Base-by-base conservation (phyloP, 2,888 invertebrate genomes). In the Agapetus fuscipes region DNA sequence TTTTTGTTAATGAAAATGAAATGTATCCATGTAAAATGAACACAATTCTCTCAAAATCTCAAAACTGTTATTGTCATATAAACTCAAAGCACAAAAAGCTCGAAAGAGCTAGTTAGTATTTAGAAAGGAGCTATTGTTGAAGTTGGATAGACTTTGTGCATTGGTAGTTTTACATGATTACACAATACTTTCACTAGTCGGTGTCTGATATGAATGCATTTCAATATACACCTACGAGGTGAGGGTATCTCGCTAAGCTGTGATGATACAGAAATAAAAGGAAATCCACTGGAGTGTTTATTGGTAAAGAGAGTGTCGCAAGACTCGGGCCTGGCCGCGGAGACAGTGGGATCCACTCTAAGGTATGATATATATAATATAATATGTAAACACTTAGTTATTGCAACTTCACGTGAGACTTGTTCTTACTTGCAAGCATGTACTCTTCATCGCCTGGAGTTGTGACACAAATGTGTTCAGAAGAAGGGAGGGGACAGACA, bases 361-460 rank as follows among this genome's bases (percentile, higher is more conserved):
- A 9, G 4, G 20, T 20, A 20, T 20, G 9, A 20, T 9, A 20
- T 20, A 6, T 20, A 20, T 20, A 20, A 6, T 20, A 20, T 20
- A 20, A 20, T 20, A 20, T 20, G 20, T 6, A 6, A n/a, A n/a
- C n/a, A n/a, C n/a, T n/a, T 6, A 20, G 20, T 20, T 35, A 40
- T 32, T 40, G 28, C 33, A 37, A 45, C 36, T 39, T 39, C 42
- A 41, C 42, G 39, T 37, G 41, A 45, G 37, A 58, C 55, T 56
- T 53, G 52, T 64, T 74, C 76, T 76, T 76, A 76, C 76, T 76
- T 76, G 74, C 57, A 59, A 71, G 68, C 58, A 70, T 68, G 72
- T 67, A 72, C 64, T 74, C 48, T 43, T 48, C 76, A 66, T 76
- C 75, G 64, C 72, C 75, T 37, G 32, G 37, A 49, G 48, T 30